These are phyloP conservation scores for Lathronympha strigana DNA, from an alignment of 2,888 invertebrate species.

Conservation along the genomic window DNA sequence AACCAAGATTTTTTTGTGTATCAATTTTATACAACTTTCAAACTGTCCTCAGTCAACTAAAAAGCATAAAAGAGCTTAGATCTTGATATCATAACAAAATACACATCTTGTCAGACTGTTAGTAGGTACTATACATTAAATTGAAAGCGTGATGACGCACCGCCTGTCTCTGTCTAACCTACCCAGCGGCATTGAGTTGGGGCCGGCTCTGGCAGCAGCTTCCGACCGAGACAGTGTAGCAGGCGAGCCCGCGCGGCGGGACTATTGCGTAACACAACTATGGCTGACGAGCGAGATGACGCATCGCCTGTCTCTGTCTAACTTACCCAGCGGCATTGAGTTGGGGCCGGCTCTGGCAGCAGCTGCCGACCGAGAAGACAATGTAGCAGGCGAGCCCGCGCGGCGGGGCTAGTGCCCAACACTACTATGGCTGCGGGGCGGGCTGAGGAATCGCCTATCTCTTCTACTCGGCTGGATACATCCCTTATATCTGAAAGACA, in stretches of 20 bases:
- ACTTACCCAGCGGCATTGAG: constrained; percentile 87
- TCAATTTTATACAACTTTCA: no score
- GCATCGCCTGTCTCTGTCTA: no score
- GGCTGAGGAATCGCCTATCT: constrained; percentile 59
- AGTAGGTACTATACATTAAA: no score
- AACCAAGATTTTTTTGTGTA: no score
- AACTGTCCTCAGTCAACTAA: no score
- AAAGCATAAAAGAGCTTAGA: no score
- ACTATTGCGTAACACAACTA: constrained; percentile 90
- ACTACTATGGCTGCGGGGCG: constrained; percentile 88
- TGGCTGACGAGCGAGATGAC: no score
- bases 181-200: constrained; percentile 88
- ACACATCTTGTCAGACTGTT: no score
- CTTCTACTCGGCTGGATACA: constrained; percentile 61
- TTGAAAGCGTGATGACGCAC: no score
- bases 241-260: constrained; percentile 88
- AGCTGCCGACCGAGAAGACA: constrained; percentile 87
- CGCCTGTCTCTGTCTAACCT: constrained; percentile 49
- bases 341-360: constrained; percentile 84
- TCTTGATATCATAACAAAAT: no score
- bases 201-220: constrained; percentile 85
- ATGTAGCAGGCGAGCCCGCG: constrained; percentile 89
- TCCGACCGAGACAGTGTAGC: constrained; percentile 88
- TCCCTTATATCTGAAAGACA: constrained; percentile 45
- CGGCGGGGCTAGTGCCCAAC: constrained; percentile 88